Evolutionary conservation across 1,140 invertebrate genomes (phyloP).

Genomic region (Dendrolimus punctatus): DNA sequence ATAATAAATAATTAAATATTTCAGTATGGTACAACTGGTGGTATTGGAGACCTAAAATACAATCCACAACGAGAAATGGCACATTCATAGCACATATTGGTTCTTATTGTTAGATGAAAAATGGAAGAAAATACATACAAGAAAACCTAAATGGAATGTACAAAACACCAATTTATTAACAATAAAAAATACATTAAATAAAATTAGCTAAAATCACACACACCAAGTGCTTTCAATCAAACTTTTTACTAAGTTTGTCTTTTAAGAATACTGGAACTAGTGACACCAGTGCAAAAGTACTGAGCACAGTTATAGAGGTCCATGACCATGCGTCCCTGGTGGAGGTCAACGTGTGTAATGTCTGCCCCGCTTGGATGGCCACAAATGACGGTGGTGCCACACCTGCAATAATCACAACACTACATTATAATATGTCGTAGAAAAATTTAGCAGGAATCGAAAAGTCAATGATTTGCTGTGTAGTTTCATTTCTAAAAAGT

Average conservation of each 20-base stretch:
- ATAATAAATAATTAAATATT: conserved; percentile 49
- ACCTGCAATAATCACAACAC: conserved; percentile 74
- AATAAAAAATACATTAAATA: conserved; percentile 47
- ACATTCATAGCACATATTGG: conserved; percentile 80
- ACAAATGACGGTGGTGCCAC: conserved; percentile 98
- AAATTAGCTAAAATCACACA: conserved; percentile 17
- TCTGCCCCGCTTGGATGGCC: conserved; percentile 97
- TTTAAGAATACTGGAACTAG: conserved; percentile 94
- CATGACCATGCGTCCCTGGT: conserved; percentile 92
- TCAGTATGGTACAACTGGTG: conserved; percentile 89
- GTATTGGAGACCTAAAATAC: conserved; percentile 82
- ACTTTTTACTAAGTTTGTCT: conserved; percentile 84
- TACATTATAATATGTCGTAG: conserved; percentile 6
- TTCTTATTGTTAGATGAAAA: conserved; percentile 76
- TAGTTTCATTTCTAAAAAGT: too few species aligned
- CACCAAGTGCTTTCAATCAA: conserved; percentile 74
- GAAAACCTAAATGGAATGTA: conserved; percentile 48
- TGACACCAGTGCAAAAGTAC: conserved; percentile 85
- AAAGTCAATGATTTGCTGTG: too few species aligned
- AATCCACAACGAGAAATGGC: conserved; percentile 72
- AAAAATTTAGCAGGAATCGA: neutral
- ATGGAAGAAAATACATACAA: conserved; percentile 5
- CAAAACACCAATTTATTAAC: conserved; percentile 45
- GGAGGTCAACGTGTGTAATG: conserved; percentile 92
- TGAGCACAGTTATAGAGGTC: conserved; percentile 86